Evolutionary conservation across 2,888 invertebrate species (phyloP).

Genomic region (Clunio marinus): DNA sequence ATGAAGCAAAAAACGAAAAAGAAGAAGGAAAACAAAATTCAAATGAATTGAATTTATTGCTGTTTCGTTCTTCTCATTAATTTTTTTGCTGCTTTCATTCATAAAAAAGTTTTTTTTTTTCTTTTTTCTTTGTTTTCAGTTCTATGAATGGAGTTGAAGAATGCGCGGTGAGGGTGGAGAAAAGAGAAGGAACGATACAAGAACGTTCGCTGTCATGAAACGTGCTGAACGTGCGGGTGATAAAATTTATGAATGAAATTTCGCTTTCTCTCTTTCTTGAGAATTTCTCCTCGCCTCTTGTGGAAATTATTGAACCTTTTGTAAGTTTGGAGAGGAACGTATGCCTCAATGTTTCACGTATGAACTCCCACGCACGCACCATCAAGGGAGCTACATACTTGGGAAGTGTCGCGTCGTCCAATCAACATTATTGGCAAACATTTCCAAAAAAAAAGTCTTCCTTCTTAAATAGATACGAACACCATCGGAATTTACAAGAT

Average conservation of each 20-base stretch:
- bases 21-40: constrained; percentile 6
- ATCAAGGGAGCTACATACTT: no score
- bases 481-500: no score
- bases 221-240: background rate
- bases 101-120: no score
- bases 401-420: no score
- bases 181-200: no score
- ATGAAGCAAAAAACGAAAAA: constrained; percentile 11
- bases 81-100: constrained; percentile 3
- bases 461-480: no score
- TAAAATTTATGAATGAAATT: background rate
- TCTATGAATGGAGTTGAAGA: background rate
- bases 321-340: no score
- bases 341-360: background rate
- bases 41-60: constrained; percentile 16
- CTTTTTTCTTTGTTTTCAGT: no score
- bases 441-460: no score
- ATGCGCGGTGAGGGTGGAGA: background rate
- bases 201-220: background rate
- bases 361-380: no score
- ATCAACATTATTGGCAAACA: no score
- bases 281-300: background rate
- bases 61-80: constrained; percentile 8
- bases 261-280: background rate
- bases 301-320: no score